Percentiles rank a stretch among this genome's conserved stretches.
These are phyloP conservation scores for Neopelma chrysocephalum DNA, from an alignment of 2,797 vertebrate species.

Conservation along the genomic window DNA sequence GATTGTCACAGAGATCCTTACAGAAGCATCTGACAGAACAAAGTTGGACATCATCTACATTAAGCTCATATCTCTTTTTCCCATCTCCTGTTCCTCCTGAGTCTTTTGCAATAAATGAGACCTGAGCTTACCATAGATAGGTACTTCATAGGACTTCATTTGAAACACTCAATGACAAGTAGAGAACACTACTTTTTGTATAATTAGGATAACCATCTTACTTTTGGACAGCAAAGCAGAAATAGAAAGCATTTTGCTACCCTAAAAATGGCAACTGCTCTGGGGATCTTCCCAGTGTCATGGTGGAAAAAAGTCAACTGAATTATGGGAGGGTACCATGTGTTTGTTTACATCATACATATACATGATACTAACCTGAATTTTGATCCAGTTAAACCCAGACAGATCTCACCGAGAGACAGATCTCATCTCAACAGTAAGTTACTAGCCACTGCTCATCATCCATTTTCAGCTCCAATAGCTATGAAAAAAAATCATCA, in stretches of 20 bases:
- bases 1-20: neutral
- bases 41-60: neutral
- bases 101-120: neutral
- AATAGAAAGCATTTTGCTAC: neutral
- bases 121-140: neutral
- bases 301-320: neutral
- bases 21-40: neutral
- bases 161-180: neutral
- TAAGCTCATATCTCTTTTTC: neutral
- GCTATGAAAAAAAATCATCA: neutral
- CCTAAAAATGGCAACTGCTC: neutral
- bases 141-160: neutral
- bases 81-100: neutral
- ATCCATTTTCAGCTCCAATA: neutral
- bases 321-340: neutral
- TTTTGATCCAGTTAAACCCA: neutral
- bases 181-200: neutral
- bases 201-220: neutral
- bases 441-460: neutral
- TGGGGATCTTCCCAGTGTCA: neutral
- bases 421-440: neutral
- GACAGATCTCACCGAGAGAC: neutral
- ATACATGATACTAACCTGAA: neutral
- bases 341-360: neutral
- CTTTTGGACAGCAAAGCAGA: neutral